Base-by-base conservation (phyloP, 2,888 invertebrate genomes). In the Epicampocera succincta region DNA sequence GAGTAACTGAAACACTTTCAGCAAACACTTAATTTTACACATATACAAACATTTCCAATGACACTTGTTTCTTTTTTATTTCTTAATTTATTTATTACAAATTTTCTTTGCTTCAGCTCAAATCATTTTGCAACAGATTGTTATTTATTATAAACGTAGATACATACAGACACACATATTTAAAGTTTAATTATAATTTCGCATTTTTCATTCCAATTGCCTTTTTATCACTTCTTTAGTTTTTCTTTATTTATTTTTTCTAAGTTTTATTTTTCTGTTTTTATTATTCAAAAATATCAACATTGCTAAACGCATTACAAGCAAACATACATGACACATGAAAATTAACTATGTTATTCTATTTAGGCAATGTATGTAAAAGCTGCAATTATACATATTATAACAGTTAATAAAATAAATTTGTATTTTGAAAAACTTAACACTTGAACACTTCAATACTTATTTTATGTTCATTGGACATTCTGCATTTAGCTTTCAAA, bases 391-490 rank as follows among this genome's bases (percentile, higher is more conserved):
- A 74, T 74, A 74, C 63, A 74, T 65, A 80, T 66, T 50, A 44
- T n/a, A 61, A 69, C 69, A 81, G 65, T 71, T 69, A 82, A 77
- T 81, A 82, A 77, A 40, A 52, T 21, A 63, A 76, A 78, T 72
- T 82, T 82, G 65, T 82, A 78, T 78, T 78, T 82, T 82, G 78
- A 78, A 82, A 82, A 82, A 54, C 3, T 48, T 75, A 75, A 81
- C 76, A 56, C 40, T 44, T 12, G 38, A 17, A 44, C 38, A 66
- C 11, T 56, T 33, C 61, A 54, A 69, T 76, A 60, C 19, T 69
- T 80, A 68, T 61, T n/a, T 66, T 40, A 38, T 56, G 46, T 17
- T 19, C 72, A 72, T 66, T 12, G 40, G 42, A 46, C 46, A 71
- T 65, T 74, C 65, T 74, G 65, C 74, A 78, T 78, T 75, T 63